Percentiles rank a stretch among this genome's conserved stretches.
Conservation (phyloP, 2,797 vertebrate species). For the Tachyglossus aculeatus region DNA sequence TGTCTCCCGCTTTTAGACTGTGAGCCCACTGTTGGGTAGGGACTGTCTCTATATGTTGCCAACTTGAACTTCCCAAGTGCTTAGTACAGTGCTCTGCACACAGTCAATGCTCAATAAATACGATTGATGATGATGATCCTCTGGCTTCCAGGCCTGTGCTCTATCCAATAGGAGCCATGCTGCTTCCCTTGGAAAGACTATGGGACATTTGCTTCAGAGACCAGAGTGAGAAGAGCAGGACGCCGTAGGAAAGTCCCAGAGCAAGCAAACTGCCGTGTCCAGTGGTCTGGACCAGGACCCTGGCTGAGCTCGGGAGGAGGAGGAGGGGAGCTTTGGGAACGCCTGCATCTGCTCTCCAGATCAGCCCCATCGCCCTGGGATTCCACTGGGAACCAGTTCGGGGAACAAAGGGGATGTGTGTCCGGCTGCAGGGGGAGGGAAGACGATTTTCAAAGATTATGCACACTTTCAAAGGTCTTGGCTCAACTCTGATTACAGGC, state of each 20-base stretch:
- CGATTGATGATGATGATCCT: no score
- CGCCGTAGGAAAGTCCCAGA: rapidly evolving
- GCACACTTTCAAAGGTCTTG: constrained; percentile 1
- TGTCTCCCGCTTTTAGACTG: no score
- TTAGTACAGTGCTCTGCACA: no score
- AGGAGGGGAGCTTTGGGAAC: constrained; percentile 54
- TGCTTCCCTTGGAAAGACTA: no score
- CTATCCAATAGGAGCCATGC: no score
- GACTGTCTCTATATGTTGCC: no score
- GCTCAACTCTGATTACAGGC: background rate
- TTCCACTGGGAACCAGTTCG: background rate
- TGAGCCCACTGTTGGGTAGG: no score
- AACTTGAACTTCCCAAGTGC: no score
- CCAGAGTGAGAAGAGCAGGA: background rate
- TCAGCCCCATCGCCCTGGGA: background rate
- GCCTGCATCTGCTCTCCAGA: constrained; percentile 17
- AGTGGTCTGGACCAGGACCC: background rate
- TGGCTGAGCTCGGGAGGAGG: no score
- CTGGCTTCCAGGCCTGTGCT: no score
- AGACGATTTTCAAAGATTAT: background rate
- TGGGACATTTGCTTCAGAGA: no score
- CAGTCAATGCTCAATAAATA: no score
- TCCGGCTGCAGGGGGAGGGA: background rate
- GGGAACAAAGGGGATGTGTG: constrained; percentile 7
- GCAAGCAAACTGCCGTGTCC: background rate